Percentiles rank a stretch among this genome's conserved stretches.
These are phyloP conservation scores for Stramonita haemastoma DNA, from an alignment of 2,888 invertebrate genomes.

Conservation along the genomic window DNA sequence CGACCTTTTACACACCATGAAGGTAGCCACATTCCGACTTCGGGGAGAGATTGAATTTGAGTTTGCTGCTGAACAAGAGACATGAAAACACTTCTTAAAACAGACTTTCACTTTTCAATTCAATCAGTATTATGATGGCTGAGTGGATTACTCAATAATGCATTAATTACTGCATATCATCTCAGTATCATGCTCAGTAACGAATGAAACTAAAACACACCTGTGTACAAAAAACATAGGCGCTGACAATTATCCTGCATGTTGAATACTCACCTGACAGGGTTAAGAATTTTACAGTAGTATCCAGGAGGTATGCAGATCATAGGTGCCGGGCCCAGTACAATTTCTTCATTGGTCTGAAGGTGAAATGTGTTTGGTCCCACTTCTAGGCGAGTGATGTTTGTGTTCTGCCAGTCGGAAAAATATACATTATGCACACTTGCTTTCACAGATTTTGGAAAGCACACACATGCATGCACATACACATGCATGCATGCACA, in stretches of 20 bases:
- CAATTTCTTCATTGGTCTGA: conserved; percentile 62
- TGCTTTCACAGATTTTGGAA: background rate
- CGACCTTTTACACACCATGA: too few species aligned
- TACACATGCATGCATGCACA: background rate
- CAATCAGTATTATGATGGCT: too few species aligned
- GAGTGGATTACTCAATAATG: too few species aligned
- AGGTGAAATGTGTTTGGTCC: conserved; percentile 67
- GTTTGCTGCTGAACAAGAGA: too few species aligned
- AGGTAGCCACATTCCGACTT: too few species aligned
- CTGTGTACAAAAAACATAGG: conserved; percentile 5
- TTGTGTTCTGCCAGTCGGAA: conserved; percentile 63
- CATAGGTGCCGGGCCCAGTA: conserved; percentile 65
- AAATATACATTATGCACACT: background rate
- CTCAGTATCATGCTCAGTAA: too few species aligned
- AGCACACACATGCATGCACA: conserved; percentile 4
- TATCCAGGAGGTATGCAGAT: conserved; percentile 68
- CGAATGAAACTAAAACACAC: too few species aligned
- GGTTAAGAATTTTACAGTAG: conserved; percentile 66
- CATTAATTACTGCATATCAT: too few species aligned
- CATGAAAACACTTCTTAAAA: too few species aligned
- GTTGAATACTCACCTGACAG: conserved; percentile 60
- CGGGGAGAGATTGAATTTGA: too few species aligned
- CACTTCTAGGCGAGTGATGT: conserved; percentile 62
- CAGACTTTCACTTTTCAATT: too few species aligned
- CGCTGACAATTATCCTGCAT: background rate